phyloP scores from a whole-genome alignment of 2,888 invertebrate genomes.

The Danaus chrysippus region DNA sequence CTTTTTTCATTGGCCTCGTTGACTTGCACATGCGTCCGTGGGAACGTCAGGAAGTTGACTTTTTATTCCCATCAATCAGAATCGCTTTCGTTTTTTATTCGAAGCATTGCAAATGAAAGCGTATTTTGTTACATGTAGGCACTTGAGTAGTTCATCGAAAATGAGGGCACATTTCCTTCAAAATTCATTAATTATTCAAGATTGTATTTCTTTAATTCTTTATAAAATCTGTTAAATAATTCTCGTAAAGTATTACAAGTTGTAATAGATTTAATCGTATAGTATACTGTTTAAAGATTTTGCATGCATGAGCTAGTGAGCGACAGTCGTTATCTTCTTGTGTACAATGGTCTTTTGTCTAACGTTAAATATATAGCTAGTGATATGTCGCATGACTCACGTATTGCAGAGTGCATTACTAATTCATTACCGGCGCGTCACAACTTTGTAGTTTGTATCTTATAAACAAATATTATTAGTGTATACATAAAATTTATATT shows the following conservation, averaged over 20 bases:
- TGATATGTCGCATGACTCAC: slow-evolving; percentile 45
- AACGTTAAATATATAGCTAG: slow-evolving; percentile 43
- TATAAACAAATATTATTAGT: slow-evolving; percentile 27
- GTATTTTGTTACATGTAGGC: neutral
- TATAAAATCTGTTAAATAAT: too few relatives aligned
- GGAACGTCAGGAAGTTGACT: slow-evolving; percentile 57
- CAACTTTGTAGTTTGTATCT: slow-evolving; percentile 41
- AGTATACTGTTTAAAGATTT: neutral
- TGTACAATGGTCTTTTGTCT: slow-evolving; percentile 66
- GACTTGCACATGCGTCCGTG: slow-evolving; percentile 62
- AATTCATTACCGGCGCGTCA: slow-evolving; percentile 38
- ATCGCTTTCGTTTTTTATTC: slow-evolving; percentile 30
- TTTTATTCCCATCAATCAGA: slow-evolving; percentile 32
- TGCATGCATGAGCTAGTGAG: slow-evolving; percentile 40
- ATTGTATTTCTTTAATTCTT: too few relatives aligned
- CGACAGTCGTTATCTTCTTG: slow-evolving; percentile 53
- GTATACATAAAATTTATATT: slow-evolving; percentile 1
- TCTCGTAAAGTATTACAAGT: too few relatives aligned
- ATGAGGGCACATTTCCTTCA: too few relatives aligned
- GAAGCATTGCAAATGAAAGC: slow-evolving; percentile 3
- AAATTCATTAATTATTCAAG: too few relatives aligned
- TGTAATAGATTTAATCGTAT: neutral
- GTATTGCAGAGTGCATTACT: slow-evolving; percentile 26
- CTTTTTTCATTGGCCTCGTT: slow-evolving; percentile 57
- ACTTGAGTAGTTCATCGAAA: too few relatives aligned